phyloP scores from a whole-genome alignment of 1,140 invertebrate genomes.

The Cyrtorhinus lividipennis region DNA sequence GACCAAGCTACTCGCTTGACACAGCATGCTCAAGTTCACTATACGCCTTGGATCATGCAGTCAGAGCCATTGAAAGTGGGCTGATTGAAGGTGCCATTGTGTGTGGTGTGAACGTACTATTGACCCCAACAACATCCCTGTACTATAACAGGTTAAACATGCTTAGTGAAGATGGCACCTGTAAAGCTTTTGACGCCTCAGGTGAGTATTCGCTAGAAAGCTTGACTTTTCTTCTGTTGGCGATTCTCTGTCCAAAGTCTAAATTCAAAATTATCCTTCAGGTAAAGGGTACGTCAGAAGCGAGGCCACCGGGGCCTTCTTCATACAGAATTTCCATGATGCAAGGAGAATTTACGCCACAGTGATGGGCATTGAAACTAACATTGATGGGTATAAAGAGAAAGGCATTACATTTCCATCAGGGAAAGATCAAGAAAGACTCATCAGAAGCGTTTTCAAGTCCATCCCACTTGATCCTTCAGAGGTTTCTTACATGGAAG shows the following conservation, averaged over 20 bases:
- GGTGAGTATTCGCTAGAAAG: conserved; percentile 35
- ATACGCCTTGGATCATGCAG: conserved; percentile 73
- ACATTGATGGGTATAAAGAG: conserved; percentile 78
- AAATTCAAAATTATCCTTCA: too few relatives aligned
- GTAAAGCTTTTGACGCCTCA: conserved; percentile 82
- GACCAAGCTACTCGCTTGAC: conserved; percentile 84
- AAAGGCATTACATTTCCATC: conserved; percentile 85
- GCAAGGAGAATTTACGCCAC: conserved; percentile 74
- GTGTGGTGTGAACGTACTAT: conserved; percentile 56
- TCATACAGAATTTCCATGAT: conserved; percentile 57
- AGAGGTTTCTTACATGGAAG: conserved; percentile 78
- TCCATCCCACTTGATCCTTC: conserved; percentile 69
- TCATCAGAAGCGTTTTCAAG: conserved; percentile 73
- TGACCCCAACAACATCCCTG: conserved; percentile 75
- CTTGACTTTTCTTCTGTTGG: too few relatives aligned
- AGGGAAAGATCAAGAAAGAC: conserved; percentile 65
- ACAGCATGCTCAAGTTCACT: conserved; percentile 91
- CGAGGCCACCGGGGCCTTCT: conserved; percentile 69
- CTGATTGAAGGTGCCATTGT: conserved; percentile 87
- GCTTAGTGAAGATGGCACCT: conserved; percentile 69
- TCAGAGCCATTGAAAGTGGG: conserved; percentile 61
- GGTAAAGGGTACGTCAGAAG: conserved; percentile 81
- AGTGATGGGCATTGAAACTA: conserved; percentile 68
- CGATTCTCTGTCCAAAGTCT: too few relatives aligned
- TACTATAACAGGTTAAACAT: conserved; percentile 85